Percentiles rank a stretch among this genome's conserved stretches.
Evolutionary conservation across 2,797 vertebrate genomes (phyloP).

Genomic region (Eremophila alpestris): DNA sequence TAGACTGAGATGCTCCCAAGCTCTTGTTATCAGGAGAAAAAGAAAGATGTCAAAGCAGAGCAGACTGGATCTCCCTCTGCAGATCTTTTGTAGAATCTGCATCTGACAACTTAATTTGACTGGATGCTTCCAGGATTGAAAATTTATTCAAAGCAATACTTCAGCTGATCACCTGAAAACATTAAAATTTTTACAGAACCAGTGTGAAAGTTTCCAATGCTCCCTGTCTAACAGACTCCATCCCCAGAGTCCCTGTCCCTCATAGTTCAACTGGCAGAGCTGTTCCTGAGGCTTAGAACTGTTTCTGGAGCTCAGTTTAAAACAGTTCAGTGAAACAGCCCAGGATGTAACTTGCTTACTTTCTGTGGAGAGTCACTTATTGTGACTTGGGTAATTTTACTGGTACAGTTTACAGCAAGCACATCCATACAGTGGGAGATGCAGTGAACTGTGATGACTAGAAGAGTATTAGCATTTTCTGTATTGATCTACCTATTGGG

Average conservation of each 20-base stretch:
- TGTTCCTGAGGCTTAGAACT: neutral
- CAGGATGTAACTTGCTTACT: neutral
- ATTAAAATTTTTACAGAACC: neutral
- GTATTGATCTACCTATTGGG: neutral
- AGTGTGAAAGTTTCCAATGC: neutral
- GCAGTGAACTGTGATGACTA: neutral
- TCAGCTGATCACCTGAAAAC: neutral
- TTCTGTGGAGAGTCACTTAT: neutral
- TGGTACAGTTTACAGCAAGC: neutral
- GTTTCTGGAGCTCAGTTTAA: neutral
- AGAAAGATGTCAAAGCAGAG: neutral
- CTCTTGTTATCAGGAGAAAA: neutral
- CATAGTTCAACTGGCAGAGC: neutral
- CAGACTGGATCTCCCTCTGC: neutral
- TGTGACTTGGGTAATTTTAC: neutral
- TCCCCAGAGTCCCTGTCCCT: too few species aligned
- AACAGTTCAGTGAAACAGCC: neutral
- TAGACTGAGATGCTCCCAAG: neutral
- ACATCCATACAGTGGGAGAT: rapidly evolving
- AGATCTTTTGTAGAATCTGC: neutral
- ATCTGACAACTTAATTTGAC: neutral
- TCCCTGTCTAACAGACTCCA: neutral
- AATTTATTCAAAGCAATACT: neutral
- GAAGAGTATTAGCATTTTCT: neutral
- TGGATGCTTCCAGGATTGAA: neutral